Base-by-base conservation (phyloP, 2,888 invertebrate species). In the Deladenus siricidicola region DNA sequence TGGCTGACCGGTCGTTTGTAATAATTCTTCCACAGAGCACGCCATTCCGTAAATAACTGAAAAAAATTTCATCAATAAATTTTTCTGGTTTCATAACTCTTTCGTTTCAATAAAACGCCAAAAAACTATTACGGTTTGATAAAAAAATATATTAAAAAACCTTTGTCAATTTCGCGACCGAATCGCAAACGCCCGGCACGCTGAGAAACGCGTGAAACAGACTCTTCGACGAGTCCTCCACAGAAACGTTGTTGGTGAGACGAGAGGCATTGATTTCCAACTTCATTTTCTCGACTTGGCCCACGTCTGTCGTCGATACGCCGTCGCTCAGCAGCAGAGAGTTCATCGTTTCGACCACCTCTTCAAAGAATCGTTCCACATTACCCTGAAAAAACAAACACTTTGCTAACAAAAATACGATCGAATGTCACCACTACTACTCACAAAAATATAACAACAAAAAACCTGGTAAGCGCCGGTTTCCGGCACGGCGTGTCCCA, bases 241-340 rank as follows among this genome's bases (percentile, higher is more conserved):
- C 63, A 0, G 72, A 57, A 23, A 76, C 70, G 63, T 76, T 76
- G 54, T 74, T 69, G 8, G 76, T 75, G 17, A 76, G 51, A 56
- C 73, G 72, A 10, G 75, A 76, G 4, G 74, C 70, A 56, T 75
- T 76, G 58, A 76, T 75, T 53, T 76, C 76, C 48, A 76, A 58
- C 45, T 71, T 75, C 39, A 76, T 56, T 53, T 75, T 74, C 21
- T 53, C 53, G 3, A 53, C 24, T 30, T 53, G 53, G 8, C 39
- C 14, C 8, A 14, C 8, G 14, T 29, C 39, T 3, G 29, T 34
- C 3, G 30, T 4, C 4, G 39, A 23, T 10, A 21, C 21, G 19
- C 19, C 39, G 23, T 53, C 53, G 17, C 29, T 34, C 19, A 4
- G 28, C 17, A 34, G 24, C 21, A 53, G n/a, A 21, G 53, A 34